phyloP scores from a whole-genome alignment of 1,140 invertebrate genomes.

The Eriocheir sinensis region DNA sequence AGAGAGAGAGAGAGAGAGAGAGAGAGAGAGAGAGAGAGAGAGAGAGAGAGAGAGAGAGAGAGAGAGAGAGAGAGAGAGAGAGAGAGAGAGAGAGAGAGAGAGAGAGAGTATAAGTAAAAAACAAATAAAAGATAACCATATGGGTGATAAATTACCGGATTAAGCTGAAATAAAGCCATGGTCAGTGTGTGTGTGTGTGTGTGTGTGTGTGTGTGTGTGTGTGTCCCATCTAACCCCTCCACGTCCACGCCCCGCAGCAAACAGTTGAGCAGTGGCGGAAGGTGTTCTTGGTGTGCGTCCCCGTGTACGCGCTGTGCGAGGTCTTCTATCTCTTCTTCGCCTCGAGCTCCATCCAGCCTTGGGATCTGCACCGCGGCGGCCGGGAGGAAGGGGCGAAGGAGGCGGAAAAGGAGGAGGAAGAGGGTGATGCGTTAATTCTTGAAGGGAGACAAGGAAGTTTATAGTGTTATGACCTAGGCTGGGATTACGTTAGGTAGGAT shows the following conservation, averaged over 20 bases:
- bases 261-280: slow-evolving; percentile 54
- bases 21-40: too few relatives aligned
- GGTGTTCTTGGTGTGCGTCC: slow-evolving; percentile 64
- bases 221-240: neutral
- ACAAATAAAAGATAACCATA: too few relatives aligned
- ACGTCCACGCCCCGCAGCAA: slow-evolving; percentile 2
- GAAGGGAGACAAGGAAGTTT: too few relatives aligned
- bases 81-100: neutral
- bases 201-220: neutral
- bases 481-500: too few relatives aligned
- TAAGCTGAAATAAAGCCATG: too few relatives aligned
- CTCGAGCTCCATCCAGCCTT: slow-evolving; percentile 28
- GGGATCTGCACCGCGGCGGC: neutral
- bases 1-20: too few relatives aligned
- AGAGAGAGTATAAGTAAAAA: neutral
- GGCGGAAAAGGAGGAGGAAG: neutral
- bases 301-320: slow-evolving; percentile 7
- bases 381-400: neutral
- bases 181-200: neutral
- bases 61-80: neutral
- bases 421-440: neutral
- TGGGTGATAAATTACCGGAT: too few relatives aligned
- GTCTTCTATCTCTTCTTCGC: slow-evolving; percentile 53
- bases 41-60: too few relatives aligned
- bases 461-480: too few relatives aligned